Base-by-base conservation (phyloP, 1,140 invertebrate genomes). In the Dinothrombium tinctorium region DNA sequence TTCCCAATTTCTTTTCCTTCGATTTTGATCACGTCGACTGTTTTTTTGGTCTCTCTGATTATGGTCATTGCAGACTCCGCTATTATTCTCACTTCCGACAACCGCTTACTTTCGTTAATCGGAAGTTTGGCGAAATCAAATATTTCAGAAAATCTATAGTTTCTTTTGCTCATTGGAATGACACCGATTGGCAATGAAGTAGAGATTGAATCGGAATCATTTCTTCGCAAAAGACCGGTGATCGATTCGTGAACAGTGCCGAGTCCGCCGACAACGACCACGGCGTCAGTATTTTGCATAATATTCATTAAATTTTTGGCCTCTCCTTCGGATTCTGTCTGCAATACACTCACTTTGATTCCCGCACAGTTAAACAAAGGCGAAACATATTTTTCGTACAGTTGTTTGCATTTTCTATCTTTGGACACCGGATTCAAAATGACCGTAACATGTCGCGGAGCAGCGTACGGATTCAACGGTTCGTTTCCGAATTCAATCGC, bases 191-290 rank as follows among this genome's bases (percentile, higher is more conserved):
- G 19, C 21, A 31, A 31, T n/a, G n/a, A n/a, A 3, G 19, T 23
- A 19, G 12, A 14, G 2, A 19, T 40, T 6, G 12, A 14, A 39
- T 58, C 61, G 26, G 66, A 20, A 53, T 76, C 71, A 41, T 67
- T 63, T 52, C 74, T 60, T 49, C 78, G 64, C 42, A 84, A 58
- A 17, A 83, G 56, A 24, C 79, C 73, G 56, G 66, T 77, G 20
- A 76, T 58, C 47, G 80, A 76, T 62, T 95, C 87, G 12, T 78
- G 75, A 1, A 90, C 52, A 7, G 84, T 89, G 11, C 86, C 87
- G 69, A 90, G 81, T 21, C 87, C 87, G 17, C 87, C 86, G 45
- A 82, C 86, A 4, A 90, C 71, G 36, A 92, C 63, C 45, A 95
- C 72, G 19, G 74, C 75, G 64, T 90, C 79, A 2, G 76, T 77